Evolutionary conservation across 2,888 invertebrate species (phyloP), one percentile per base, ranked within the genome.

Genomic region (Brachypterus glaber): DNA sequence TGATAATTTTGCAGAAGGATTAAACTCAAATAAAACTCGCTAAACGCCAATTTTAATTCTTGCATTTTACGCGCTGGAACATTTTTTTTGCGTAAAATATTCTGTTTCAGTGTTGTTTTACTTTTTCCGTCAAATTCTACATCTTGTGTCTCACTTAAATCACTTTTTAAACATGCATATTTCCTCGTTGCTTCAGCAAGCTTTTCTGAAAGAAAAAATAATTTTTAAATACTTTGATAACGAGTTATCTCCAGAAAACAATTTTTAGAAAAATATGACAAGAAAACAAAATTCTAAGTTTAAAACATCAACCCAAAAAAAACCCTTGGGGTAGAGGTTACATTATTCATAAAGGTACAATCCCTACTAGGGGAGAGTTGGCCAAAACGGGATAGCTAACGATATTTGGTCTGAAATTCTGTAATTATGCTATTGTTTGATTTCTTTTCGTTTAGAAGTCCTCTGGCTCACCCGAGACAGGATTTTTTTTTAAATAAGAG

Each of bases 1-100:
- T 98, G 96, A 63, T 95, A 97, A 64, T 98, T 98, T 68, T 99
- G 97, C 42, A 99, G 71, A 11, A 99, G 72, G 53, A 98, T 93
- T 33, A 99, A 72, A 57, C 92, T 92, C 29, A 98, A 73, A 65
- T 98, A 98, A 69, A 96, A 99, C 73, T 99, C 98, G 58, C 92
- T 93, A 67, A 95, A 98, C 0, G 97, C 98, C 50, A 98, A 70
- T 66, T 97, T 98, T 9, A 99, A 67, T 55, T 98, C 97, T 53
- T 85, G 88, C 2, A 87, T 77, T 63, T 92, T 93, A 44, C 90
- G 72, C 12, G 83, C 71, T 0, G 87, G 80, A 35, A 60, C 50
- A 40, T 62, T 64, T 44, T 54, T 60, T 50, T 63, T 67, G 29
- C 58, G 53, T 37, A 66, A 54, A 34, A 66, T 54, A 52, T 60